phyloP scores from a whole-genome alignment of 2,888 invertebrate genomes.

The Stegana nigrithorax region DNA sequence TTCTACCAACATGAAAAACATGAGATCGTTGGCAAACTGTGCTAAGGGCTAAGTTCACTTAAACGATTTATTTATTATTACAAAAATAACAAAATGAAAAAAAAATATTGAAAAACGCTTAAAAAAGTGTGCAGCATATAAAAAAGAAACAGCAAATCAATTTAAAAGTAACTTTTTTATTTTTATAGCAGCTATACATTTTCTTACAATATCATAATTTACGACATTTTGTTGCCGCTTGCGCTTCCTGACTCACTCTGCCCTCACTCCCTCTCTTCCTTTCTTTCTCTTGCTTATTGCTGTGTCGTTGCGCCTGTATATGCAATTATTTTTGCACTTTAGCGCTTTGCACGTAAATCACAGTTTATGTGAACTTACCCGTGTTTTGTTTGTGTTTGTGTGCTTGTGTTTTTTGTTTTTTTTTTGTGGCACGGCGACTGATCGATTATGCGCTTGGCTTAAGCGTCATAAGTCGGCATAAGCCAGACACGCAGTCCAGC shows the following conservation, averaged over 20 bases:
- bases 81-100: neutral
- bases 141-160: neutral
- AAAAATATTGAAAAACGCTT: slow-evolving; percentile 6
- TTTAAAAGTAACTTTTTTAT: neutral
- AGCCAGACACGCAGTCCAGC: slow-evolving; percentile 26
- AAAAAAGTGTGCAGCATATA: too few species aligned
- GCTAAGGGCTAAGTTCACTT: neutral
- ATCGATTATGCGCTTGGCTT: slow-evolving; percentile 51
- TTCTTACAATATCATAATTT: slow-evolving; percentile 51
- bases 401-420: neutral
- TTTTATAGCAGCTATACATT: neutral
- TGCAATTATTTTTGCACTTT: slow-evolving; percentile 17
- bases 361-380: slow-evolving; percentile 35
- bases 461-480: slow-evolving; percentile 34
- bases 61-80: too few species aligned
- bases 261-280: too few species aligned
- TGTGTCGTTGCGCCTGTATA: neutral
- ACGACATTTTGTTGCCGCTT: too few species aligned
- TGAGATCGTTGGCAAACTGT: too few species aligned
- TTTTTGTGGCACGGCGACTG: neutral
- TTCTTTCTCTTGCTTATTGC: too few species aligned
- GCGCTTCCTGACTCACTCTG: too few species aligned
- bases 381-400: slow-evolving; percentile 46
- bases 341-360: slow-evolving; percentile 39
- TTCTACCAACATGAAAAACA: too few species aligned